These are phyloP conservation scores for Sapayoa aenigma DNA, from an alignment of 2,113 vertebrate genomes.

Conservation along the genomic window DNA sequence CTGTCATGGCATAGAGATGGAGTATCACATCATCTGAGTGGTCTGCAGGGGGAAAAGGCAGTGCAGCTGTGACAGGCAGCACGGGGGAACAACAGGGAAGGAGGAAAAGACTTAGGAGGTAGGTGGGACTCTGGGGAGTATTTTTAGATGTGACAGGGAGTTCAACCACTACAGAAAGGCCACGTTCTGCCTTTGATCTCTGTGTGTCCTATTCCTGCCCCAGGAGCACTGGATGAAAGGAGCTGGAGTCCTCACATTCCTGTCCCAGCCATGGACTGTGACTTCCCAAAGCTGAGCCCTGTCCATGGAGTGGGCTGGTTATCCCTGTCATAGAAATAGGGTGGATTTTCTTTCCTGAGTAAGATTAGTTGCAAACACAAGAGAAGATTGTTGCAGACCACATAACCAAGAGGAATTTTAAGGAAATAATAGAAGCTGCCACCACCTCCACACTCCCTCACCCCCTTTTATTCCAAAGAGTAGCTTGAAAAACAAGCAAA, in stretches of 20 bases:
- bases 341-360: not conserved
- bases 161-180: not conserved
- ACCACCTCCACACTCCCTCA: accelerated
- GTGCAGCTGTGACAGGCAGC: not conserved
- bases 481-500: not conserved
- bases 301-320: not conserved
- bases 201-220: not conserved
- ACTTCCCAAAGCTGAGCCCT: not conserved
- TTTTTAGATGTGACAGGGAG: not conserved
- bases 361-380: not conserved
- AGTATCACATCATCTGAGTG: not conserved
- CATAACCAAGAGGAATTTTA: not conserved
- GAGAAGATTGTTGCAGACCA: not conserved
- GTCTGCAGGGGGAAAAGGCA: not conserved
- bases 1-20: accelerated
- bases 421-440: not conserved
- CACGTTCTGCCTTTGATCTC: not conserved
- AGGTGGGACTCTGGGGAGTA: accelerated
- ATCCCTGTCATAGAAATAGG: not conserved
- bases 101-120: not conserved
- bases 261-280: not conserved
- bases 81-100: not conserved
- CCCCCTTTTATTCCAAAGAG: not conserved
- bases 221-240: not conserved
- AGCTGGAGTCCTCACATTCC: not conserved